A percentile compares a stretch with the other conserved stretches of the same genome.
These are phyloP conservation scores for Oxyruncus cristatus DNA, from an alignment of 2,113 vertebrate genomes.

Conservation along the genomic window DNA sequence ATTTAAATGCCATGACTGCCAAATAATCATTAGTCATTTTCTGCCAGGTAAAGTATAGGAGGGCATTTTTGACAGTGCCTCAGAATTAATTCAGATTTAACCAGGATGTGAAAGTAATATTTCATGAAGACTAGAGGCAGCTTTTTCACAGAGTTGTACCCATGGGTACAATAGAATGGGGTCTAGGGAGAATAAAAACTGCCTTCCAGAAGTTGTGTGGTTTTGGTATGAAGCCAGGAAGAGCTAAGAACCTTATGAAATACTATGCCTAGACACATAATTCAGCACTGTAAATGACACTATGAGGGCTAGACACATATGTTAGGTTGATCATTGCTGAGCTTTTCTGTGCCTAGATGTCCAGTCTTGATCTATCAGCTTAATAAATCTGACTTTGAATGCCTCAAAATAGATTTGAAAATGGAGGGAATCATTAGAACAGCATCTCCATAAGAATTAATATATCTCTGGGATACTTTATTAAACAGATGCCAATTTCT, in stretches of 20 bases:
- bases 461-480: neutral
- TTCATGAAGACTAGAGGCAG: neutral
- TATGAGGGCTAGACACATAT: neutral
- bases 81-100: conserved; percentile 36
- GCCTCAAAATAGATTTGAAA: neutral
- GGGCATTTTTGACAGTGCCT: neutral
- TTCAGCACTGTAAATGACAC: neutral
- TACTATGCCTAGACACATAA: neutral
- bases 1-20: conserved; percentile 26
- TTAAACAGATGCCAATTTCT: neutral
- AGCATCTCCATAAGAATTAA: neutral
- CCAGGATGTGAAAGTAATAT: conserved; percentile 23
- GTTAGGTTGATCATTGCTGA: neutral
- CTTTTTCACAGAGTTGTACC: neutral
- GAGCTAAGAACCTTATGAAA: neutral
- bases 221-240: neutral
- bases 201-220: neutral
- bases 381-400: neutral
- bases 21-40: conserved; percentile 14
- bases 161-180: neutral
- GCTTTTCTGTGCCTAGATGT: neutral
- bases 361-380: neutral
- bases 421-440: neutral
- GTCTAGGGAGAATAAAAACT: neutral
- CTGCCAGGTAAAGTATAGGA: neutral